Percentiles rank a stretch among this genome's conserved stretches.
These are phyloP conservation scores for Vanessa tameamea DNA, from an alignment of 1,140 invertebrate species.

Conservation along the genomic window DNA sequence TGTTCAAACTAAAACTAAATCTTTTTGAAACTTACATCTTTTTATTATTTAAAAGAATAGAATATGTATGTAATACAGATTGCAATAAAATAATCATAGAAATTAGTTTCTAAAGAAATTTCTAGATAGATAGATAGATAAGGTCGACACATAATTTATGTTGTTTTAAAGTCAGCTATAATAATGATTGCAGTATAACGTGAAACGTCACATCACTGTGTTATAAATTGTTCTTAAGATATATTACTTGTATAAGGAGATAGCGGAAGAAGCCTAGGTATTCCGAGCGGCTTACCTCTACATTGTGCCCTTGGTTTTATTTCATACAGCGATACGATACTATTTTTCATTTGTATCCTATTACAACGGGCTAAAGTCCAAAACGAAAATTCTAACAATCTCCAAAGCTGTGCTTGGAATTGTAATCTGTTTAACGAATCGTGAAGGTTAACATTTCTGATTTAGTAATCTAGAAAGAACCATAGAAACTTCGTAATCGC, in stretches of 20 bases:
- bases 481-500: not conserved
- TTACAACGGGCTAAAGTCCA: not conserved
- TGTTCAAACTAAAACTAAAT: too few species aligned
- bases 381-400: not conserved
- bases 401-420: not conserved
- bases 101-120: too few species aligned
- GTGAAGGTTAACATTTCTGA: constrained; percentile 42
- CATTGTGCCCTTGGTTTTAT: constrained; percentile 20
- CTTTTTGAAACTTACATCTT: too few species aligned
- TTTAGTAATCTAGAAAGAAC: constrained; percentile 37
- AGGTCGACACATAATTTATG: too few species aligned
- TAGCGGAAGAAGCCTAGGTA: constrained; percentile 23
- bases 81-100: too few species aligned
- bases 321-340: not conserved
- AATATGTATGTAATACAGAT: too few species aligned
- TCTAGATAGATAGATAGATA: too few species aligned
- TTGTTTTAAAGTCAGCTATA: too few species aligned
- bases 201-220: not conserved
- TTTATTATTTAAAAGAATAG: too few species aligned
- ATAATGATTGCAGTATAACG: too few species aligned
- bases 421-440: constrained; percentile 10
- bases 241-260: constrained; percentile 17
- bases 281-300: constrained; percentile 24
- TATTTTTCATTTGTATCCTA: not conserved
- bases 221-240: not conserved